Evolutionary conservation across 2,888 invertebrate species (phyloP), one percentile per base, ranked within the genome.

Genomic region (Oscheius sp.): DNA sequence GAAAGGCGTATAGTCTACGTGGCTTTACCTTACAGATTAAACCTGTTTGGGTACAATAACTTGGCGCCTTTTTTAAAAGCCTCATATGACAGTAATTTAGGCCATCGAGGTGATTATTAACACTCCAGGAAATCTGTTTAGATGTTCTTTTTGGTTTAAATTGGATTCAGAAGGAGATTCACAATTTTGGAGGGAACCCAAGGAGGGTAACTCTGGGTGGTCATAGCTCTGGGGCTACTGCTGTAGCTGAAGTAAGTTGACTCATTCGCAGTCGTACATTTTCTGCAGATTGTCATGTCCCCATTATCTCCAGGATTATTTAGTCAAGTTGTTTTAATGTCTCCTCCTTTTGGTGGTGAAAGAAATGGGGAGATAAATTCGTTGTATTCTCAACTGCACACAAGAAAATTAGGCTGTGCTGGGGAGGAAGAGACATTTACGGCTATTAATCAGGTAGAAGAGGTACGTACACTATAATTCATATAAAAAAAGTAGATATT

Each of bases 1-100:
- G 53, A 56, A 6, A 29, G 74, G n/a, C 74, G 74, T 23, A 45
- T 78, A 13, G 74, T 78, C 7, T 72, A 76, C 12, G 73, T 78
- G 2, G 58, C 69, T 9, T 21, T 73, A 21, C 69, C 75, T 0
- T 76, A 69, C 66, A 74, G 78, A 16, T 45, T 76, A 12, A 71
- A 68, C 18, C 53, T 70, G 0, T 69, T 78, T 35, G 78, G 78
- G 12, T 70, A 58, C 2, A 55, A 74, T 1, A 76, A 77, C 58
- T 52, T 77, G 13, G 63, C 76, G 0, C 74, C 75, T 2, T 58
- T 70, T 0, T n/a, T 74, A 27, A 66, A 70, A 2, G 63, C 58
- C 3, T 49, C 52, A 0, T 35, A 53, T 0, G 73, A 72, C 13
- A 61, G 63, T 7, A 79, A 79, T 41, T n/a, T 73, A 2, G 61